These are phyloP conservation scores for Microtus pennsylvanicus DNA, from an alignment of 2,113 vertebrate genomes.

Conservation along the genomic window DNA sequence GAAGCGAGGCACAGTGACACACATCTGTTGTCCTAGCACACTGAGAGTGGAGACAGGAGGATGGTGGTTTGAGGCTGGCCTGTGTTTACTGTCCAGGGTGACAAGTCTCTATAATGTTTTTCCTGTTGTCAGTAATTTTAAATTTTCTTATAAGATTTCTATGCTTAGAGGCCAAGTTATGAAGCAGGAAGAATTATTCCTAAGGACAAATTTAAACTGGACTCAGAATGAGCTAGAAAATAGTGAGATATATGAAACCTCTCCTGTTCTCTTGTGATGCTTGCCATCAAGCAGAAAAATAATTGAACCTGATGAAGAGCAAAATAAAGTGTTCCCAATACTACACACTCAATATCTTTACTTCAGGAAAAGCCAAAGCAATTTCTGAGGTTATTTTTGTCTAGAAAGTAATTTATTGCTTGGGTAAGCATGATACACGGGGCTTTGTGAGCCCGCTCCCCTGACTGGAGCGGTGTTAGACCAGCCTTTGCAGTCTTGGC, in stretches of 20 bases:
- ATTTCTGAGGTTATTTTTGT: constrained; percentile 70
- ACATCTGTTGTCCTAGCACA: neutral
- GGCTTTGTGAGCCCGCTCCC: neutral
- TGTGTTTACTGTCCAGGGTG: too few species aligned
- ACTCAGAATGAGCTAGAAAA: constrained; percentile 41
- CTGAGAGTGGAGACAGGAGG: neutral
- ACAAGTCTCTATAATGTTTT: too few species aligned
- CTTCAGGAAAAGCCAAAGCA: constrained; percentile 57
- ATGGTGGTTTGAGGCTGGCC: neutral
- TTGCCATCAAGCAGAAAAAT: constrained; percentile 64
- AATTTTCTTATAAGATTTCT: constrained; percentile 34
- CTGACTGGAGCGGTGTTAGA: constrained; percentile 45
- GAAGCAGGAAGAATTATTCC: neutral
- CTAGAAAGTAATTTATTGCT: constrained; percentile 73
- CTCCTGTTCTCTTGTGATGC: constrained; percentile 31
- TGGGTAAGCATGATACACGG: constrained; percentile 65
- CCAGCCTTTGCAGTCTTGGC: constrained; percentile 58
- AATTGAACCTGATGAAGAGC: constrained; percentile 50
- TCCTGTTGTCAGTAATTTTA: neutral
- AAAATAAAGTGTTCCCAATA: constrained; percentile 45
- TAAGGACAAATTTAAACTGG: constrained; percentile 59
- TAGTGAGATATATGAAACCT: constrained; percentile 30
- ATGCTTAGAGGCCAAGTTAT: neutral
- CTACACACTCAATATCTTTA: constrained; percentile 48
- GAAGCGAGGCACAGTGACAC: neutral